Evolutionary conservation across 2,888 invertebrate species (phyloP), one percentile per base, ranked within the genome.

Genomic region (Frankliniella fusca): DNA sequence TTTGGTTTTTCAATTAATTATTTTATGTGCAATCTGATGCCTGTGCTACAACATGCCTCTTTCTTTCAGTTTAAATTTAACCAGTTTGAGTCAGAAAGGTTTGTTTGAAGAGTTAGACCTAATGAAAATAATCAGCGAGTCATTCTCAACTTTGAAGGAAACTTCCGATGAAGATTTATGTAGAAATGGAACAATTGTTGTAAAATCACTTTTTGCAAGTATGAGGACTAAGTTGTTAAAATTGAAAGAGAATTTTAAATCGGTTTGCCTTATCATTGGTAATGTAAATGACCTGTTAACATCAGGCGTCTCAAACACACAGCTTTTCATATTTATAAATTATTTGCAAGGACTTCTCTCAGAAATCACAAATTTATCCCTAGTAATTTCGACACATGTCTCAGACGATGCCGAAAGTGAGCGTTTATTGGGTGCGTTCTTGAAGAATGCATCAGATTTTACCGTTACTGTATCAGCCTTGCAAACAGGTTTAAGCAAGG

Each of bases 371-470:
- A 27, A 27, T 27, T 27, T 76, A 27, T 76, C 70, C 5, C 70
- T 76, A 27, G 70, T 76, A 23, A 76, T 76, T 27, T 76, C 70
- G 5, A 27, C 70, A 2, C 70, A 76, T 76, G n/a, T 76, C 2
- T 27, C 70, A 27, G 70, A 76, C 27, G 70, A 76, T 12, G 70
- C 27, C 27, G 70, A 76, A 76, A 76, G 27, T 76, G 70, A 76
- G 12, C 23, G 70, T 12, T 27, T 76, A 23, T 27, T 76, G 8
- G 70, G 70, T 12, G 10, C 70, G 2, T 76, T 76, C 10, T 12
- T 76, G 8, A 76, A 76, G 27, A 76, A 76, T 76, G 23, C 70
- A 27, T 76, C 70, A 27, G 70, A 76, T 76, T 76, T 76, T 27
- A 76, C 70, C 9, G 70, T 76, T 8, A 23, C 27, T 27, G 70